Evolutionary conservation across 2,113 vertebrate genomes (phyloP).

Genomic region (Nycticryphes semicollaris): DNA sequence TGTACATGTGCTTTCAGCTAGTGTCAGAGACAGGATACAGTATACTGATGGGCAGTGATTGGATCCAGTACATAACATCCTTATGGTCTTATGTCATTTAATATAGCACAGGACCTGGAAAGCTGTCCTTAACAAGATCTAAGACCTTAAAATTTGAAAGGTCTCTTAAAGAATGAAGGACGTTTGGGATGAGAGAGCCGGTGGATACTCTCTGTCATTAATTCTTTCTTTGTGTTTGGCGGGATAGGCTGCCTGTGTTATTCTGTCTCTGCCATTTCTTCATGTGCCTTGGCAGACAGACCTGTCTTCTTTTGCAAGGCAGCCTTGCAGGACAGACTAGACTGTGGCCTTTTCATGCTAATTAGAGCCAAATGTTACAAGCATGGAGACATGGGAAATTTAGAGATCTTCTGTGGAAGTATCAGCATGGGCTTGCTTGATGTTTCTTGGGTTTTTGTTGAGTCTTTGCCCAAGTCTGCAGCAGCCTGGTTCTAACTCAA

Average conservation of each 20-base stretch:
- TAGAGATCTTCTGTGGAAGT: not conserved
- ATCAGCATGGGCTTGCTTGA: not conserved
- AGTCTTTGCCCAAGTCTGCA: not conserved
- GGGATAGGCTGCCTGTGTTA: not conserved
- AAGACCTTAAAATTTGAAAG: not conserved
- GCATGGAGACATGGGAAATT: not conserved
- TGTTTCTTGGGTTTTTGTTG: not conserved
- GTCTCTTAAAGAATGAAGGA: not conserved
- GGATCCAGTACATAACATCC: not conserved
- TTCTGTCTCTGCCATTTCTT: not conserved
- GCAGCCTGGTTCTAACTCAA: not conserved
- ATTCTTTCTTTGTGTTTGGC: not conserved
- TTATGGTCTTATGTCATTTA: not conserved
- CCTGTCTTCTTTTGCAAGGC: not conserved
- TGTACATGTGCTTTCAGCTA: not conserved
- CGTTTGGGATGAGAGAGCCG: not conserved
- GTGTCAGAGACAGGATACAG: not conserved
- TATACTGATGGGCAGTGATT: not conserved
- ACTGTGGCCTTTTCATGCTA: not conserved
- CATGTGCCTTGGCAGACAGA: not conserved
- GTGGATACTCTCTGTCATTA: not conserved
- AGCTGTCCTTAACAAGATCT: not conserved
- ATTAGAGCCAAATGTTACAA: conserved; percentile 11
- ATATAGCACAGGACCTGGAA: not conserved
- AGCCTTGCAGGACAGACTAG: not conserved